Evolutionary conservation across 1,140 invertebrate genomes (phyloP).

Genomic region (Pomacea maculata): DNA sequence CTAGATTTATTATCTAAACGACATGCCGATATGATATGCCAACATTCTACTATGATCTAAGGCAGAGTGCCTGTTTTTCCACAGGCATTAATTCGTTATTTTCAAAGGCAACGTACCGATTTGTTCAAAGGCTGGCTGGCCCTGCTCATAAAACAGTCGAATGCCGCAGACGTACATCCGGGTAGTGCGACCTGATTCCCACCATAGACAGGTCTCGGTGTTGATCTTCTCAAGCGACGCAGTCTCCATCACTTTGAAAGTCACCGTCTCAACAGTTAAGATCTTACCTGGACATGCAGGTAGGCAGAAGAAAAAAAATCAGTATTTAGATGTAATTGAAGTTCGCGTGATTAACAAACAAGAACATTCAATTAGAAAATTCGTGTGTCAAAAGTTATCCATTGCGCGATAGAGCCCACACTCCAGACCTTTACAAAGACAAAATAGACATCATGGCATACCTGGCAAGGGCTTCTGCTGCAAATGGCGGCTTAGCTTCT

Average conservation of each 20-base stretch:
- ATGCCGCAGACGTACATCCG: slow-evolving; percentile 32
- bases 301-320: too few relatives aligned
- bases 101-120: slow-evolving; percentile 24
- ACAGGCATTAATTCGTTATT: too few relatives aligned
- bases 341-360: too few relatives aligned
- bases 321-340: too few relatives aligned
- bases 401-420: too few relatives aligned
- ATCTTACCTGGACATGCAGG: slow-evolving; percentile 27
- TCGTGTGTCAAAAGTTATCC: too few relatives aligned
- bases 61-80: too few relatives aligned
- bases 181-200: slow-evolving; percentile 30
- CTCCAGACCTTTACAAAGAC: too few relatives aligned
- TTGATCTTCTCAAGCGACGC: slow-evolving; percentile 14
- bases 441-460: background rate
- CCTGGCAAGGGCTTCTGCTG: slow-evolving; percentile 42
- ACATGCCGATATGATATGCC: too few relatives aligned
- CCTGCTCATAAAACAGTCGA: slow-evolving; percentile 37
- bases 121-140: slow-evolving; percentile 40
- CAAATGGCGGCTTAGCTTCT: slow-evolving; percentile 39
- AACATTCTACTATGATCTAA: too few relatives aligned
- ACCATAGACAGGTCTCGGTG: slow-evolving; percentile 32
- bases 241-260: slow-evolving; percentile 29
- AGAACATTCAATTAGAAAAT: too few relatives aligned
- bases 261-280: slow-evolving; percentile 35
- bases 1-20: too few relatives aligned